Conservation (phyloP, 2,797 vertebrate species). For the Hephaestus fuliginosus region DNA sequence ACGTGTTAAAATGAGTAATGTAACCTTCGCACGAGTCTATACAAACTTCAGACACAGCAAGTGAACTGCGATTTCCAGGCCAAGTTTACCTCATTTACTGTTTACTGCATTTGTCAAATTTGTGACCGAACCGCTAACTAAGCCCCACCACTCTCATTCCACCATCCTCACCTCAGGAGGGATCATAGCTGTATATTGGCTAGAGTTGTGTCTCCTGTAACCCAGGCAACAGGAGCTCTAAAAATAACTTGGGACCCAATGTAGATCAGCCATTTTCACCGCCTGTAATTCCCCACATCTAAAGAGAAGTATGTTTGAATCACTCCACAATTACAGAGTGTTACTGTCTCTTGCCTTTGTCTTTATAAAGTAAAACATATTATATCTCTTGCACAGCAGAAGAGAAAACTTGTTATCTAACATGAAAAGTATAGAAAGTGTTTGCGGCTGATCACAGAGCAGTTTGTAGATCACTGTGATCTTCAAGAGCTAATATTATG, state of each 20-base stretch:
- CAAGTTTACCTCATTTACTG: constrained; percentile 38
- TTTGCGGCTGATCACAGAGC: not conserved
- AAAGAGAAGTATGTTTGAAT: constrained; percentile 70
- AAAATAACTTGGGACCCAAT: constrained; percentile 84
- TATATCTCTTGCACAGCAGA: not conserved
- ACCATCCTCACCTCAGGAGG: constrained; percentile 72
- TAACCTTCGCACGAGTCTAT: constrained; percentile 24
- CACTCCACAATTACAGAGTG: constrained; percentile 45
- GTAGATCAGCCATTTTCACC: constrained; percentile 82
- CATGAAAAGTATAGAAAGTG: not conserved
- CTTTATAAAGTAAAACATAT: constrained; percentile 27
- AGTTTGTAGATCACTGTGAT: not conserved
- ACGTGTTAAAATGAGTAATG: constrained; percentile 40
- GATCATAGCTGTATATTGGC: constrained; percentile 74
- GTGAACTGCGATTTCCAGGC: not conserved
- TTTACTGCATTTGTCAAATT: constrained; percentile 53
- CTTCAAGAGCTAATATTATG: not conserved
- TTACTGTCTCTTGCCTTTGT: constrained; percentile 40
- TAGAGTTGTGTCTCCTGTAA: constrained; percentile 83
- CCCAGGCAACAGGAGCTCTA: constrained; percentile 87
- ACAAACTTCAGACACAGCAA: constrained; percentile 36
- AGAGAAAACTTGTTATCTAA: not conserved
- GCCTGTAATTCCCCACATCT: constrained; percentile 79
- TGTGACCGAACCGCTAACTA: constrained; percentile 29
- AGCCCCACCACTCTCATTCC: constrained; percentile 62